Evolutionary conservation across 2,113 vertebrate genomes (phyloP), one percentile per base, ranked within the genome.

Genomic region (Neomonachus schauinslandi): DNA sequence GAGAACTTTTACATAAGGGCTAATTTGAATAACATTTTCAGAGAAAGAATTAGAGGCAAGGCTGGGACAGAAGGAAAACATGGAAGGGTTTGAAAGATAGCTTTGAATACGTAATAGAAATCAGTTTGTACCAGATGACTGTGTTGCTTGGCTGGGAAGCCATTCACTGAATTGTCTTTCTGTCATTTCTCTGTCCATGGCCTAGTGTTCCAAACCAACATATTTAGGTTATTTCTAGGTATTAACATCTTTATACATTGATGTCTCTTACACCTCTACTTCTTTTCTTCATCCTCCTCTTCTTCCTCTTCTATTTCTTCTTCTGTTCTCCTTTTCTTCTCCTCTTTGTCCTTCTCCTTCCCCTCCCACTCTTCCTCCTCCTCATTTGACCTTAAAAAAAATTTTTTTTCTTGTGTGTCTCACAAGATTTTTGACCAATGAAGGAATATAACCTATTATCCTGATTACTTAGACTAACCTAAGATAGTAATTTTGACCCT

Each of bases 1-100:
- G 67, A 95, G 89, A 89, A 93, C 28, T 91, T 93, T 85, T 86
- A 55, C 15, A 49, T 84, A 46, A 46, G n/a, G 28, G 6, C 55
- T 59, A 49, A 92, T 91, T 53, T 87, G 74, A 95, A 96, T 95
- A 89, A 76, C 24, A 63, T 69, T 91, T 24, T 96, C 63, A 39
- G 39, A 84, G 57, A 86, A 76, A 67, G 39, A 91, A 81, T 65
- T 55, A 76, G 74, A 90, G 57, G 18, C 31, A 42, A 59, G 28
- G 0, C 63, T 85, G 53, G 8, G 21, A 39, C 3, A 74, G 94
- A 91, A 83, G 21, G 57, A 72, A 93, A 95, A 33, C 21, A 13
- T 14, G 15, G 22, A 53, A 69, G n/a, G 33, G 15, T 87, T n/a
- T 49, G 49, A 69, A 80, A 55, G 55, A 2, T 1, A 65, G 10